A percentile compares a stretch with the other conserved stretches of the same genome.
phyloP scores from a whole-genome alignment of 2,888 invertebrate species.

The Alloscopus bannaensis region DNA sequence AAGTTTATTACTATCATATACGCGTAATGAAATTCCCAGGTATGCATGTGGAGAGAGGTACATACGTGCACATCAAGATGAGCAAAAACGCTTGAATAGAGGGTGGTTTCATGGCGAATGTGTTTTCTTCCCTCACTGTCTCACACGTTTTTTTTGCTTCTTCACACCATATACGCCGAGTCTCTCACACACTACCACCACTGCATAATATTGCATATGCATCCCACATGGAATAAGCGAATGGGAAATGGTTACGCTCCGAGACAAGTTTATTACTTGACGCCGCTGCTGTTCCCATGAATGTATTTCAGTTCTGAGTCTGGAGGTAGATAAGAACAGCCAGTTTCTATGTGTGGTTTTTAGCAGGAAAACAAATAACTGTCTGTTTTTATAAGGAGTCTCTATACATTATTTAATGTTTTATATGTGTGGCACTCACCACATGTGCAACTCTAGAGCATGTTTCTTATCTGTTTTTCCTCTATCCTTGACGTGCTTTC shows the following conservation, averaged over 20 bases:
- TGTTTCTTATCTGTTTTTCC: not conserved
- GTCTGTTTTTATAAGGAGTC: too few relatives aligned
- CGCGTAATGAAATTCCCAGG: not conserved
- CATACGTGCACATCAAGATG: not conserved
- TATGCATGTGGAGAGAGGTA: not conserved
- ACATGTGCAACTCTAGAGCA: too few relatives aligned
- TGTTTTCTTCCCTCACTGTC: slow-evolving; percentile 6
- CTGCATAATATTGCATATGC: slow-evolving; percentile 1
- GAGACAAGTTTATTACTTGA: too few relatives aligned
- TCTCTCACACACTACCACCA: too few relatives aligned
- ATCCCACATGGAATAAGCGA: slow-evolving; percentile 9
- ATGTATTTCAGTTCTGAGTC: too few relatives aligned
- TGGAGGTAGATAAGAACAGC: too few relatives aligned
- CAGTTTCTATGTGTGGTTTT: too few relatives aligned
- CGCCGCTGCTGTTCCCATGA: too few relatives aligned
- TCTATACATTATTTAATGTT: not conserved
- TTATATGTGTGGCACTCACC: not conserved
- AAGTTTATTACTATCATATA: too few relatives aligned
- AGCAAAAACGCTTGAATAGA: not conserved
- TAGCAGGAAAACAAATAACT: too few relatives aligned
- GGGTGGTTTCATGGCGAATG: not conserved
- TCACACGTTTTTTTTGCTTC: not conserved
- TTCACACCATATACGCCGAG: too few relatives aligned
- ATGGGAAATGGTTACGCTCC: not conserved
- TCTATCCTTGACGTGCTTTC: not conserved